Evolutionary conservation across 2,797 vertebrate genomes (phyloP), one percentile per base, ranked within the genome.

Genomic region (Enoplosus armatus): DNA sequence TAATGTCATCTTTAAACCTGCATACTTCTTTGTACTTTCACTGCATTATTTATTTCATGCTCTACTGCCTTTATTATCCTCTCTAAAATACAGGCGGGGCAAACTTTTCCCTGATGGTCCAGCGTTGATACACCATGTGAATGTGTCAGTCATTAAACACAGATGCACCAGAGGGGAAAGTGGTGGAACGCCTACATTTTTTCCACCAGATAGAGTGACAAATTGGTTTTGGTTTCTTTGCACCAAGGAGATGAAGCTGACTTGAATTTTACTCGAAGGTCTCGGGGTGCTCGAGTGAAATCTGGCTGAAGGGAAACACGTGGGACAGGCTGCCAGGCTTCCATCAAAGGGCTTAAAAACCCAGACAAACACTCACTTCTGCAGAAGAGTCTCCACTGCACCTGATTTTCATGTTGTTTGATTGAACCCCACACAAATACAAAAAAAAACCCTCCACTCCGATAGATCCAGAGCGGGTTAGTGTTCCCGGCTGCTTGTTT

Each of bases 171-270:
- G n/a, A 64, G 29, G 35, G 35, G 27, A 5, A 45, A 43, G 8
- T 27, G n/a, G 14, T 27, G 1, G 2, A 27, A 11, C 3, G 15
- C 8, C 14, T 20, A 14, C 18, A 29, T 31, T 27, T 29, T 33
- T 61, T 8, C 20, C 5, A 35, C 22, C 11, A 41, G 47, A n/a
- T 4, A 53, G n/a, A 37, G 14, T 33, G 26, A 45, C 14, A 16
- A 29, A 37, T 27, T 43, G 18, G 35, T 26, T 72, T 72, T n/a
- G 2, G n/a, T 55, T 55, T 39, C 39, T 62, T 60, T 58, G 31
- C 54, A 66, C 18, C 27, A 27, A 53, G 6, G 15, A 29, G 37
- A 45, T 54, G 6, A 33, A 61, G 15, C 10, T 37, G 22, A 59
- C 53, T 41, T 53, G 45, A 43, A 59, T 69, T 43, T n/a, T 0